These are phyloP conservation scores for Centruroides vittatus DNA, from an alignment of 1,140 invertebrate genomes.

Conservation along the genomic window DNA sequence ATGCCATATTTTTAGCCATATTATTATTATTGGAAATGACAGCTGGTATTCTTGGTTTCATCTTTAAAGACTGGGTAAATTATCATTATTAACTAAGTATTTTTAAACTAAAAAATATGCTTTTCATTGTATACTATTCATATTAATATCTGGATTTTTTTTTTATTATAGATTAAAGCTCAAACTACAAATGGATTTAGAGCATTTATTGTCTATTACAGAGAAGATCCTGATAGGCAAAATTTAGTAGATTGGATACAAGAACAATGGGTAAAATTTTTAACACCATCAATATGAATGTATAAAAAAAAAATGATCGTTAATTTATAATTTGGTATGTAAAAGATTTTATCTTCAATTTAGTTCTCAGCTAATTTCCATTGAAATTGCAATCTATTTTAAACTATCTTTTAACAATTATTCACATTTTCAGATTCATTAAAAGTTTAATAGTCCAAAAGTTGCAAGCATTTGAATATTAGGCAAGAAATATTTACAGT, in stretches of 20 bases:
- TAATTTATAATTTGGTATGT: too few relatives aligned
- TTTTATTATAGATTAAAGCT: constrained; percentile 54
- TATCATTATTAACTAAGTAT: background rate
- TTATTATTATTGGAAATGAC: constrained; percentile 80
- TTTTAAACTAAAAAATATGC: background rate
- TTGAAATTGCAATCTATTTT: too few relatives aligned
- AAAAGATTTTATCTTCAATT: too few relatives aligned
- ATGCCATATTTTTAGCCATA: constrained; percentile 79
- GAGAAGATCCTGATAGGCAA: constrained; percentile 94
- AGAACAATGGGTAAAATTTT: constrained; percentile 70
- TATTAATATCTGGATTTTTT: background rate
- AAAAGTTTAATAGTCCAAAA: too few relatives aligned
- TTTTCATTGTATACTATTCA: background rate
- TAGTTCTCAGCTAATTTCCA: too few relatives aligned
- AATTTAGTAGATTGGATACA: constrained; percentile 98
- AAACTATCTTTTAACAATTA: too few relatives aligned
- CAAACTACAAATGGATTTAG: constrained; percentile 83
- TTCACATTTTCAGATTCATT: too few relatives aligned
- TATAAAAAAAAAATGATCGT: background rate
- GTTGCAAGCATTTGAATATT: too few relatives aligned
- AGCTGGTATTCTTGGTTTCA: constrained; percentile 77
- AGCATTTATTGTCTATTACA: constrained; percentile 86
- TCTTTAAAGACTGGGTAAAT: constrained; percentile 92
- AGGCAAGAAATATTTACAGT: too few relatives aligned
- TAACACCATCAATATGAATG: background rate